Evolutionary conservation across 2,797 vertebrate species (phyloP), one percentile per base, ranked within the genome.

Genomic region (Poeciliopsis gracilis): DNA sequence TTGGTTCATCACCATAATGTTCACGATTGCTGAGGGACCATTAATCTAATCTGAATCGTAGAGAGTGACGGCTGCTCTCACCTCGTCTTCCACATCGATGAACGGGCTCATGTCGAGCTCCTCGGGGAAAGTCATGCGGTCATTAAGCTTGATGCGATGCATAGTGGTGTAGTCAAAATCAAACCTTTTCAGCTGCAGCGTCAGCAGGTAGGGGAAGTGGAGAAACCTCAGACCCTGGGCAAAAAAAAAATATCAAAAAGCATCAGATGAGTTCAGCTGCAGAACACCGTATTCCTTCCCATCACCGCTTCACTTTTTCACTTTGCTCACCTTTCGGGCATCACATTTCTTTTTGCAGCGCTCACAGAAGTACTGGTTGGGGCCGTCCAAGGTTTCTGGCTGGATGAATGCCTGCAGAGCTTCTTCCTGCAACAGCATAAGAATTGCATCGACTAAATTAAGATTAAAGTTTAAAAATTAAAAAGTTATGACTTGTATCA

Each of bases 141-240:
- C 98, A 43, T 99, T 99, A 74, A 99, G 95, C 89, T 99, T 99
- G 92, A 99, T 99, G 87, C 98, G 97, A 92, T 99, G 98, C 98
- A 99, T 99, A 87, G 98, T 99, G 93, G 97, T 99, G 91, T 99
- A 99, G 95, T 99, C 98, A 47, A 99, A 99, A 94, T 99, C 98
- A 92, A 99, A 99, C 2, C 98, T 97, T 94, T 99, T 99, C 89
- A 99, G 94, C 91, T 99, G 98, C 75, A 99, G 93, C 0, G 98
- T 99, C 92, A 99, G 95, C 89, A 99, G 95, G 91, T 99, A 99
- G 0, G 98, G 98, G 71, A 99, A 98, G 95, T 99, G 97, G 91
- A 99, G 95, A 92, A 99, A 99, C 61, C 98, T 95, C 92, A 99
- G 94, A 36, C 98, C 98, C 98, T 99, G 89, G 76, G 87, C 2